A percentile compares a stretch with the other conserved stretches of the same genome.
Evolutionary conservation across 1,140 invertebrate species (phyloP).

Genomic region (Bombus pascuorum): DNA sequence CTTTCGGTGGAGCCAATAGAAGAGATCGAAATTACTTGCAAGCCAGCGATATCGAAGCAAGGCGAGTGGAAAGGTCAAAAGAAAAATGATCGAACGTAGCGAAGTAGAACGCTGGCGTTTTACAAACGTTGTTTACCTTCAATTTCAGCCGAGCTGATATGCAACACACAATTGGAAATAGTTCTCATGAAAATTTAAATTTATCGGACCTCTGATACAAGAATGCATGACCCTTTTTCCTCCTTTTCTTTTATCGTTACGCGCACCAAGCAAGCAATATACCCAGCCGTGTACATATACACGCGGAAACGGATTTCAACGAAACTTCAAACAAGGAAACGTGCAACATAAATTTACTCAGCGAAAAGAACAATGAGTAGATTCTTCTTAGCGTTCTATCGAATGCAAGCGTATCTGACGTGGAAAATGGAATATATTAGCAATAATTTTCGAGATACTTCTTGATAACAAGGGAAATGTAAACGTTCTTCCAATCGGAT

Average conservation of each 20-base stretch:
- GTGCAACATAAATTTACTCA: background rate
- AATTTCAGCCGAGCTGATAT: background rate
- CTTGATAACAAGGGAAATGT: rapidly evolving
- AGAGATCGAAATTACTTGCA: constrained; percentile 25
- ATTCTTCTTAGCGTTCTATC: background rate
- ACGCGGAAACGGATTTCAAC: background rate
- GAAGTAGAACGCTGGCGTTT: background rate
- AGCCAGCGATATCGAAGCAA: background rate
- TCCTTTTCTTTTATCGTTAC: background rate
- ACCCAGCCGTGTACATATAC: background rate
- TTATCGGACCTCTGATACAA: background rate
- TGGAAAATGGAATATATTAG: background rate
- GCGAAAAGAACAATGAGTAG: background rate
- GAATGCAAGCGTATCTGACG: background rate
- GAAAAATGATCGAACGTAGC: constrained; percentile 4
- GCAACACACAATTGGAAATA: constrained; percentile 12
- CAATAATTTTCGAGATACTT: background rate
- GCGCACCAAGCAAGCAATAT: too few relatives aligned
- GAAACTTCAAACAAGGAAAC: background rate
- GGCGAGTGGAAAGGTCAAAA: constrained; percentile 2
- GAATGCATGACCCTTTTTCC: background rate
- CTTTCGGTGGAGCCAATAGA: constrained; percentile 13
- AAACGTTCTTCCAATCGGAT: background rate
- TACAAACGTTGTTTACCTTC: constrained; percentile 22
- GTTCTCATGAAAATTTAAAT: constrained; percentile 29